Evolutionary conservation across 1,140 invertebrate genomes (phyloP).

Genomic region (Olivierus martensii): DNA sequence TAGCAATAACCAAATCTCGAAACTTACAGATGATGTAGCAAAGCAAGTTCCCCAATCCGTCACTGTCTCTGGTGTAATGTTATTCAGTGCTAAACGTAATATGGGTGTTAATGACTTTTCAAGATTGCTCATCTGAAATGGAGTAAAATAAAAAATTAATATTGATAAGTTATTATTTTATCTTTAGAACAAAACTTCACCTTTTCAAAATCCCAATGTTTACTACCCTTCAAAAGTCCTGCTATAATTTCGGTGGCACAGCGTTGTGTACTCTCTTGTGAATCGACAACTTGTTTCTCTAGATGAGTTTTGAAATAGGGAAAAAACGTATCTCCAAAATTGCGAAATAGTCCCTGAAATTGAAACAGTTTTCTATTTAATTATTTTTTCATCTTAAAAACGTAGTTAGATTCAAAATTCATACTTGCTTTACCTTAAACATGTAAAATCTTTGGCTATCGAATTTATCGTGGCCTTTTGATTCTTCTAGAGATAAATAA

Average conservation of each 20-base stretch:
- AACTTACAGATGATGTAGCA: conserved; percentile 34
- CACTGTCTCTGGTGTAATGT: conserved; percentile 48
- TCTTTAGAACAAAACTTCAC: conserved; percentile 18
- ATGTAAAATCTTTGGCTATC: conserved; percentile 45
- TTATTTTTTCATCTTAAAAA: no score
- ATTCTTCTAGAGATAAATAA: conserved; percentile 69
- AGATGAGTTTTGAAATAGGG: conserved; percentile 49
- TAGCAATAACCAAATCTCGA: neutral
- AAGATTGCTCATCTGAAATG: conserved; percentile 32
- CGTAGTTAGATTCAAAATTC: conserved; percentile 3
- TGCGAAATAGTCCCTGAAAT: conserved; percentile 56
- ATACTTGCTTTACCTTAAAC: conserved; percentile 46
- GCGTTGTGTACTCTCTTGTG: conserved; percentile 59
- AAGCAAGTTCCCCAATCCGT: conserved; percentile 65
- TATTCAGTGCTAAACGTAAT: conserved; percentile 41
- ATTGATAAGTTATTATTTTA: neutral
- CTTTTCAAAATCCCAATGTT: conserved; percentile 64
- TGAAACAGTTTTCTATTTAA: neutral
- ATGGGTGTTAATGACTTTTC: conserved; percentile 45
- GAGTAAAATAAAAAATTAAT: conserved; percentile 4
- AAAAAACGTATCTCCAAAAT: conserved; percentile 53
- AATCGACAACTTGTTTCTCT: conserved; percentile 44
- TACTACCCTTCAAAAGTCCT: conserved; percentile 57
- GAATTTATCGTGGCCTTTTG: conserved; percentile 71
- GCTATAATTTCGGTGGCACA: conserved; percentile 71